Evolutionary conservation across 2,113 vertebrate species (phyloP), one percentile per base, ranked within the genome.

Genomic region (Procavia capensis): DNA sequence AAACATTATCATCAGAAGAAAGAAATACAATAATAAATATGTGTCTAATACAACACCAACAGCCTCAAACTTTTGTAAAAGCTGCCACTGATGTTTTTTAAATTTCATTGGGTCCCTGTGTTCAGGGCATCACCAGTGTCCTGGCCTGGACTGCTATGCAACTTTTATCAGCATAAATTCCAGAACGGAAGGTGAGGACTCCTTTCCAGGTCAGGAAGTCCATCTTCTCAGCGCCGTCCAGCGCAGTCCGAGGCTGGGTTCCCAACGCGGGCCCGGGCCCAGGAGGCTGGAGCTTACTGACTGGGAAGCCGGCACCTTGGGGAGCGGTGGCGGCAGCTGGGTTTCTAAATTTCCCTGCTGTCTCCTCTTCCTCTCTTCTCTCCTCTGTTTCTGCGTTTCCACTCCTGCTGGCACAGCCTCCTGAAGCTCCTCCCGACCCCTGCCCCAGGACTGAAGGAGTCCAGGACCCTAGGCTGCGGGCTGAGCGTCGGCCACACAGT

Each of bases 401-500:
- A 9, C 45, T 66, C 29, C 34, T 10, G 27, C n/a, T n/a, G n/a
- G n/a, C n/a, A n/a, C n/a, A n/a, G n/a, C n/a, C n/a, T n/a, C n/a
- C n/a, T 50, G 87, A 4, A 3, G 20, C 45, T 27, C 25, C 47
- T n/a, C 11, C 8, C 5, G n/a, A 39, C 20, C 54, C 43, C 17
- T 16, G 14, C 80, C 9, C 0, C 19, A 50, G 34, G n/a, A n/a
- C n/a, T n/a, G n/a, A n/a, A n/a, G n/a, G n/a, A n/a, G n/a, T n/a
- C 47, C 41, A 50, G 47, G 47, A 50, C 47, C 47, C 47, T 50
- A 13, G 47, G 47, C 13, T 50, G 47, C 13, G n/a, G n/a, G 47
- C 47, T 50, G 61, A 85, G 4, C 81, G 27, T 20, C 0, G 3
- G 16, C 2, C 1, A 10, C 27, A 0, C 1, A 61, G 36, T 43